Base-by-base conservation (phyloP, 2,888 invertebrate genomes). In the Trichogramma dendrolimi region DNA sequence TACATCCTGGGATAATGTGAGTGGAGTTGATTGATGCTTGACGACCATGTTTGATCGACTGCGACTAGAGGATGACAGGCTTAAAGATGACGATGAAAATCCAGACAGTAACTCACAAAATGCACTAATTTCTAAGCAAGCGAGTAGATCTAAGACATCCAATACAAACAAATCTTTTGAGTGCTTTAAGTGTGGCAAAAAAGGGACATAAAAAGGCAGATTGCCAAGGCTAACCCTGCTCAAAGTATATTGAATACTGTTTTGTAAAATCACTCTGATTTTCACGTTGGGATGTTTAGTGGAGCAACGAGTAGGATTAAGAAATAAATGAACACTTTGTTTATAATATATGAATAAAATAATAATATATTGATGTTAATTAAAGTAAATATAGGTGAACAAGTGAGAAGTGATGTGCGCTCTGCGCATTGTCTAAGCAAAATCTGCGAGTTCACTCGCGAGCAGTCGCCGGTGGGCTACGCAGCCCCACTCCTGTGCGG, bases 1-100 rank as follows among this genome's bases (percentile, higher is more conserved):
- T 52, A 67, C 67, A 43, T 65, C 66, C 38, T 72, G 69, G 70
- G 67, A 69, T 27, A 67, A 66, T 53, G 64, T 67, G 5, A 63
- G 27, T 51, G 47, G 57, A 39, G 6, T 6, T 38, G 64, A 67
- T 6, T 67, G 64, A 40, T 67, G 38, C 14, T 3, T 66, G 2
- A 55, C n/a, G 7, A 67, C 11, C 7, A 11, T 63, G 42, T 43
- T 64, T 43, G 64, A 65, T 52, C 55, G 59, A 4, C 43, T 63
- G 3, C 51, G 57, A 47, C 42, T 64, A 6, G 66, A 67, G 60
- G 68, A 71, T 52, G 48, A 59, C 14, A 53, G 53, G 14, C 8
- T 43, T 14, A 14, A 1, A 41, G 53, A 47, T 46, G 63, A 65
- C 62, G 62, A 47, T 65, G 44, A 67, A 42, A 42, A 48, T 14